phyloP scores from a whole-genome alignment of 2,888 invertebrate species.

The Cosmia pyralina region DNA sequence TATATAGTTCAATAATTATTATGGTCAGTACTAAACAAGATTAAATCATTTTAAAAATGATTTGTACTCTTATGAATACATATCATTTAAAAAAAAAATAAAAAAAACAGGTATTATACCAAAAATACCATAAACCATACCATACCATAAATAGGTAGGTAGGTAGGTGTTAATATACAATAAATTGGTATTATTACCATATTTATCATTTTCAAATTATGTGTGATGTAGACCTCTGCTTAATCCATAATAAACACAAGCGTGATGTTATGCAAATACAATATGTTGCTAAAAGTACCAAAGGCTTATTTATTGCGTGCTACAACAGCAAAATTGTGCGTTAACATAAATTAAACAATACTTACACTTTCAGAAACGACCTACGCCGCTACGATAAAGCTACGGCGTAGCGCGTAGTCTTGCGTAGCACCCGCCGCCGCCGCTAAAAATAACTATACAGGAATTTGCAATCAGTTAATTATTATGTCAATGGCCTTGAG shows the following conservation, averaged over 20 bases:
- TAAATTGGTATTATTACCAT: too few species aligned
- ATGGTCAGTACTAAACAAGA: too few species aligned
- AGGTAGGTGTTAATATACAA: too few species aligned
- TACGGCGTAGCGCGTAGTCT: conserved; percentile 37
- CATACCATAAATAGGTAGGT: too few species aligned
- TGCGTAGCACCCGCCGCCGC: conserved; percentile 17
- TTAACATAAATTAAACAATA: neutral
- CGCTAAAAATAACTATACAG: neutral
- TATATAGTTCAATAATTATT: too few species aligned
- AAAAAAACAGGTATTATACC: too few species aligned
- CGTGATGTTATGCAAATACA: neutral
- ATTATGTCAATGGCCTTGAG: too few species aligned
- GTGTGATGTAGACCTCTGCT: neutral
- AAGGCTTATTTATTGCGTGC: neutral
- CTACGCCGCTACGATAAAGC: conserved; percentile 22
- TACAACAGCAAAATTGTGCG: neutral
- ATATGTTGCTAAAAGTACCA: neutral
- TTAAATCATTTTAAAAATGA: too few species aligned
- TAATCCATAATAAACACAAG: neutral
- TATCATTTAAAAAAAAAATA: too few species aligned
- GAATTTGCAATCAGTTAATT: neutral
- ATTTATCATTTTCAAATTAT: neutral
- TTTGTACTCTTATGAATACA: too few species aligned
- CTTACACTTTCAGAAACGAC: neutral
- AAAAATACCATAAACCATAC: too few species aligned